Percentiles rank a stretch among this genome's conserved stretches.
phyloP scores from a whole-genome alignment of 2,888 invertebrate genomes.

The Leucophenga montana region DNA sequence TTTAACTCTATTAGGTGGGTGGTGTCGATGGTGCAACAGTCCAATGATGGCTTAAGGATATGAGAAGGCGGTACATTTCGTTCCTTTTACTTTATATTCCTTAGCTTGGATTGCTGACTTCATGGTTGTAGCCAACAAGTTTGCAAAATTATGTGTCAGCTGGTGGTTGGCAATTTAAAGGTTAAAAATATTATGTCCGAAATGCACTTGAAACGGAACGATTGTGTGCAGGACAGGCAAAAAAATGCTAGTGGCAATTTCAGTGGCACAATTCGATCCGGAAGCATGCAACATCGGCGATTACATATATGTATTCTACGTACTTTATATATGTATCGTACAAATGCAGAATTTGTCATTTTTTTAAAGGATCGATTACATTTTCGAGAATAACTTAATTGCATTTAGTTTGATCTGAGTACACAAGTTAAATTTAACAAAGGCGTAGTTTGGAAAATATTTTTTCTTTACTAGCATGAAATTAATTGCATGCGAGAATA shows the following conservation, averaged over 20 bases:
- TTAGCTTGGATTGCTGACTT: slow-evolving; percentile 39
- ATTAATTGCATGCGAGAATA: too few relatives aligned
- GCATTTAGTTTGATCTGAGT: too few relatives aligned
- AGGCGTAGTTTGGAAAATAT: too few relatives aligned
- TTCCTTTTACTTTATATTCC: too few relatives aligned
- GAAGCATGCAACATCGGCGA: neutral
- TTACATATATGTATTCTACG: too few relatives aligned
- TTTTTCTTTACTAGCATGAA: too few relatives aligned
- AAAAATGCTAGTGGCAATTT: neutral
- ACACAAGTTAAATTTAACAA: too few relatives aligned
- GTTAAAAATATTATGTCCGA: slow-evolving; percentile 59
- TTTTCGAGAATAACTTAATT: too few relatives aligned
- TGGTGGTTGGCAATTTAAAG: slow-evolving; percentile 54
- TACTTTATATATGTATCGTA: too few relatives aligned
- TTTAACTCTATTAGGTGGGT: neutral
- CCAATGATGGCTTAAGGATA: neutral
- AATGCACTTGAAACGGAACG: slow-evolving; percentile 23
- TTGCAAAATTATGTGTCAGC: slow-evolving; percentile 58
- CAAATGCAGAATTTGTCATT: too few relatives aligned
- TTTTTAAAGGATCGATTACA: too few relatives aligned
- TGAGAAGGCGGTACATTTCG: slow-evolving; percentile 2
- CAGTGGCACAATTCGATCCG: neutral
- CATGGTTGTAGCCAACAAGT: slow-evolving; percentile 60
- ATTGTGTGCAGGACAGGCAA: neutral
- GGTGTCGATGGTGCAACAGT: neutral